A percentile compares a stretch with the other conserved stretches of the same genome.
phyloP scores from a whole-genome alignment of 2,888 invertebrate genomes.

The Hirtodrosophila cameraria region DNA sequence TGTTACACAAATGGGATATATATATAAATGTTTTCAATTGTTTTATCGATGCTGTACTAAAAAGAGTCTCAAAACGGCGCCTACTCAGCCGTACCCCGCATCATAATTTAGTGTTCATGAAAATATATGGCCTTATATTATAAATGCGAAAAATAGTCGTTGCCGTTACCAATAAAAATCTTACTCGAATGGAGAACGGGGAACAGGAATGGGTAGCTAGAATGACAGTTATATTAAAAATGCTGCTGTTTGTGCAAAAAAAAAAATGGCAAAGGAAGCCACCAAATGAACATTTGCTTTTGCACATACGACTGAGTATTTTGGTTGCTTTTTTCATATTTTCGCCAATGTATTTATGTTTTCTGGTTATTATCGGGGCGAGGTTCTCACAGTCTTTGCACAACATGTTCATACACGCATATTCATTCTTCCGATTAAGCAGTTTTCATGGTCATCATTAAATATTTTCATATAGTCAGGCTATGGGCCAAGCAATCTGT shows the following conservation, averaged over 20 bases:
- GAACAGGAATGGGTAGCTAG: too few species aligned
- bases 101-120: constrained; percentile 76
- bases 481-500: constrained; percentile 37
- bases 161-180: constrained; percentile 65
- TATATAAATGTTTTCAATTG: constrained; percentile 16
- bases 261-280: constrained; percentile 20
- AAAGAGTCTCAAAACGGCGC: constrained; percentile 26
- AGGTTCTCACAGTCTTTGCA: constrained; percentile 26
- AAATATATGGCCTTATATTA: constrained; percentile 71
- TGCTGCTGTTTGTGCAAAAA: constrained; percentile 76
- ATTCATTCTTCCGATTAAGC: constrained; percentile 80
- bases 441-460: constrained; percentile 77
- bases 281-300: constrained; percentile 58
- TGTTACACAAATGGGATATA: background rate
- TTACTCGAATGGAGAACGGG: constrained; percentile 5
- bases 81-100: constrained; percentile 45
- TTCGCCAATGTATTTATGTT: constrained; percentile 62
- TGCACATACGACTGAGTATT: constrained; percentile 58
- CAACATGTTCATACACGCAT: constrained; percentile 39
- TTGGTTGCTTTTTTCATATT: constrained; percentile 47
- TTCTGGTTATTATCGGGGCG: constrained; percentile 58
- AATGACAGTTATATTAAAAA: constrained; percentile 76
- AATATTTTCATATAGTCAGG: constrained; percentile 55
- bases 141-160: constrained; percentile 76
- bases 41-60: constrained; percentile 26